Evolutionary conservation across 2,113 vertebrate genomes (phyloP).

Genomic region (Cochlearius cochlearius): DNA sequence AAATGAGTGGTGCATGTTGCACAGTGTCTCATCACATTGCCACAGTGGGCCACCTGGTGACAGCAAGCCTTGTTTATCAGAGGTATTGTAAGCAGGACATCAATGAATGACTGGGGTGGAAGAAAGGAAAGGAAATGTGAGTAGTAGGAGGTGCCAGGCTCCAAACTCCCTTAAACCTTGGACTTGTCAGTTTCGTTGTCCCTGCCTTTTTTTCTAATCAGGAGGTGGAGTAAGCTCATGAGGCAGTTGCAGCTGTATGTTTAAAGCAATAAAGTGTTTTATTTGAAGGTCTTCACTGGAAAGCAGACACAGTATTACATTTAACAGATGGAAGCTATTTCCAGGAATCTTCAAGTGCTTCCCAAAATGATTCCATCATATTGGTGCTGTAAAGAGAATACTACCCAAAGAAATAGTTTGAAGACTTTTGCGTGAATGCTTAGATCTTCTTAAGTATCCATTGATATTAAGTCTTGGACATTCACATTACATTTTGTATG

Average conservation of each 20-base stretch:
- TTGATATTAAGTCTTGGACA: background rate
- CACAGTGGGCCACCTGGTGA: background rate
- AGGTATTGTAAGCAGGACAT: background rate
- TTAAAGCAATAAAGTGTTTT: background rate
- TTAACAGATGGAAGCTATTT: background rate
- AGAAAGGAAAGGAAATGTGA: background rate
- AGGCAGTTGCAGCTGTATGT: background rate
- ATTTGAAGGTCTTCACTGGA: background rate
- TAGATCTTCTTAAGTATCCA: background rate
- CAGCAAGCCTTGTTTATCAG: background rate
- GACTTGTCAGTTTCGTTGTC: background rate
- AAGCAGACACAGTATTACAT: background rate
- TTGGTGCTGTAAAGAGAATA: background rate
- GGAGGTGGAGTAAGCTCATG: background rate
- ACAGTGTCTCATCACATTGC: fast-evolving
- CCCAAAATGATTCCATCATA: background rate
- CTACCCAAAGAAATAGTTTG: background rate
- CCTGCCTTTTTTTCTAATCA: background rate
- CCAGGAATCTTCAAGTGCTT: background rate
- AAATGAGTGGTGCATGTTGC: fast-evolving
- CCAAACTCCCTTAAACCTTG: background rate
- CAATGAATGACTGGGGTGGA: fast-evolving
- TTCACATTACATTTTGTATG: background rate
- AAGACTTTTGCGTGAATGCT: background rate
- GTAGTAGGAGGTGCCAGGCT: background rate